A percentile compares a stretch with the other conserved stretches of the same genome.
Evolutionary conservation across 2,888 invertebrate genomes (phyloP).

Genomic region (Teinopalpus imperialis): DNA sequence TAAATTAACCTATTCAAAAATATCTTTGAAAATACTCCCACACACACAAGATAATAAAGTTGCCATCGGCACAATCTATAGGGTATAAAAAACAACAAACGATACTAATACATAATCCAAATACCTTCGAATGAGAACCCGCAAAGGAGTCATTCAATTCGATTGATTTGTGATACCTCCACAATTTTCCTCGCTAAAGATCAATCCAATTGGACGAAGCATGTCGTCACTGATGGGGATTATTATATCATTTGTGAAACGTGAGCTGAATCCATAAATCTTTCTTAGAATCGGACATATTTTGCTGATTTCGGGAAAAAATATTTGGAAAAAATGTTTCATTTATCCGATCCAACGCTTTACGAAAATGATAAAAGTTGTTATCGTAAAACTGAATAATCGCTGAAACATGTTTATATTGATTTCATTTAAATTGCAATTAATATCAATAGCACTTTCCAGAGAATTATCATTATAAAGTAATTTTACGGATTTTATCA

Average conservation of each 20-base stretch:
- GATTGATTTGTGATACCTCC: constrained; percentile 23
- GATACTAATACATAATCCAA: constrained; percentile 24
- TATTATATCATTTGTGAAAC: constrained; percentile 32
- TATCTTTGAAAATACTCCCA: background rate
- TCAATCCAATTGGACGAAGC: constrained; percentile 34
- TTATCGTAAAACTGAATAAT: no score
- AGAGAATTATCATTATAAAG: no score
- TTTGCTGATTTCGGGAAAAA: constrained; percentile 20
- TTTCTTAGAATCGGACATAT: constrained; percentile 23
- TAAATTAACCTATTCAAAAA: background rate
- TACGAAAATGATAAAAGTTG: background rate
- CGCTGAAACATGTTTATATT: no score
- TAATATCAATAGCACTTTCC: no score
- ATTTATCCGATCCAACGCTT: constrained; percentile 10
- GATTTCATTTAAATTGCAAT: no score
- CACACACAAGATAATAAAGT: background rate
- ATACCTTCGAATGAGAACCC: constrained; percentile 20
- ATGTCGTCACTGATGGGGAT: constrained; percentile 31
- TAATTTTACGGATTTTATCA: no score
- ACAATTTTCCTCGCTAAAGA: constrained; percentile 35
- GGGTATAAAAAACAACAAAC: constrained; percentile 18
- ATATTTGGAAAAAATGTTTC: constrained; percentile 14
- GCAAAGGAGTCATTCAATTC: constrained; percentile 31
- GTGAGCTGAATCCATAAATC: constrained; percentile 26
- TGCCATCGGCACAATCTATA: constrained; percentile 8